Evolutionary conservation across 2,113 vertebrate genomes (phyloP).

Genomic region (Asarcornis scutulata): DNA sequence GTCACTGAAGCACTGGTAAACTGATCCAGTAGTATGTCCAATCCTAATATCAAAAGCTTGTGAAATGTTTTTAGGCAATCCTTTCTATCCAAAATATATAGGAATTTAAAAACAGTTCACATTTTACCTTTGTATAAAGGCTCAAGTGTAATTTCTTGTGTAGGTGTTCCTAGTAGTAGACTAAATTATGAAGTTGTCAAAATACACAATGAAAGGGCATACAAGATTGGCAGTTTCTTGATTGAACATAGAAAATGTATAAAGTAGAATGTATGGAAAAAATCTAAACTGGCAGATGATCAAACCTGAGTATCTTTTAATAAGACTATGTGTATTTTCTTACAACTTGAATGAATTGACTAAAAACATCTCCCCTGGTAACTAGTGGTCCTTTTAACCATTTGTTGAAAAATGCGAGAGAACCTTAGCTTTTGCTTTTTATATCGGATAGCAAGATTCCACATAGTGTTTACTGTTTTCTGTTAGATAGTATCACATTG

Average conservation of each 20-base stretch:
- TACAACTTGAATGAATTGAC: conserved; percentile 73
- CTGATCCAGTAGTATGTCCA: conserved; percentile 14
- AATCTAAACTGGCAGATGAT: conserved; percentile 66
- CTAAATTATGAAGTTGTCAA: conserved; percentile 68
- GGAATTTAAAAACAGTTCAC: conserved; percentile 68
- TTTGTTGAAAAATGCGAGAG: conserved; percentile 63
- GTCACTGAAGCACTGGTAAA: conserved; percentile 62
- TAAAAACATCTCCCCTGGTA: conserved; percentile 76
- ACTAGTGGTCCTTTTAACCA: conserved; percentile 79
- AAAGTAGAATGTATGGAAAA: conserved; percentile 75
- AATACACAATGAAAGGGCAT: conserved; percentile 68
- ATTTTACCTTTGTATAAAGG: conserved; percentile 74
- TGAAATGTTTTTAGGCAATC: conserved; percentile 80
- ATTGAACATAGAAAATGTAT: conserved; percentile 74
- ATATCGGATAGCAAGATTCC: conserved; percentile 62
- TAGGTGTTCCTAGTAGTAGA: conserved; percentile 56
- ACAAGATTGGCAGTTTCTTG: conserved; percentile 79
- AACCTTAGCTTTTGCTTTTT: conserved; percentile 63
- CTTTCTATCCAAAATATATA: conserved; percentile 70
- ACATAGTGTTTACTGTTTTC: conserved; percentile 72
- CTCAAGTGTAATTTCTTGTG: conserved; percentile 62
- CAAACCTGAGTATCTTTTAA: conserved; percentile 80
- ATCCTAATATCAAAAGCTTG: conserved; percentile 45
- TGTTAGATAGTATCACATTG: conserved; percentile 70
- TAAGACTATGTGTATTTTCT: conserved; percentile 68